These are phyloP conservation scores for Mesorhabditis spiculigera DNA, from an alignment of 2,888 invertebrate genomes.

Conservation along the genomic window DNA sequence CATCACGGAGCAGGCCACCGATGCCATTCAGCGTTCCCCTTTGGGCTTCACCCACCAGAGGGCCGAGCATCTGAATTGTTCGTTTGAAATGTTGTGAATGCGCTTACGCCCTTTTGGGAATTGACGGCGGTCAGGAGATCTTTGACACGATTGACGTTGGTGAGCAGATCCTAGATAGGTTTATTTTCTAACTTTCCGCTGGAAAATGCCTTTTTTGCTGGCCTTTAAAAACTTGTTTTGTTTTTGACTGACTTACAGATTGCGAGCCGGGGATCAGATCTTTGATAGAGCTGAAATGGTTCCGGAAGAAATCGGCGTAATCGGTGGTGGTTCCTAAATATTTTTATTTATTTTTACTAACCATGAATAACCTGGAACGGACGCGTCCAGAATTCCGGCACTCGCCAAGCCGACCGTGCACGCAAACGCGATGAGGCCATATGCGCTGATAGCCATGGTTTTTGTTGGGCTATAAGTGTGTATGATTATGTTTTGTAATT, in stretches of 20 bases:
- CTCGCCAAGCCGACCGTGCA: neutral
- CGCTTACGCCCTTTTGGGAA: neutral
- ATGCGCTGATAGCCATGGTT: neutral
- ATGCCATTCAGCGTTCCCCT: conserved; percentile 39
- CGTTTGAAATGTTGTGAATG: neutral
- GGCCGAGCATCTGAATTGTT: conserved; percentile 22
- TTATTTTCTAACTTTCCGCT: neutral
- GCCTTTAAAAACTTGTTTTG: neutral
- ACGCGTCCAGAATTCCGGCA: neutral
- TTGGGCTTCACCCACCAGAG: conserved; percentile 38
- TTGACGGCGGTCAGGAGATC: conserved; percentile 38
- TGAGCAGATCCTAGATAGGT: conserved; percentile 26
- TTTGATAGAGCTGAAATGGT: conserved; percentile 32
- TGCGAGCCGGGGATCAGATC: conserved; percentile 36
- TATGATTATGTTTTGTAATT: too few relatives aligned
- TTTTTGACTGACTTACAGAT: conserved; percentile 13
- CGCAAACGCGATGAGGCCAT: neutral
- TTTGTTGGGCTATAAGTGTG: too few relatives aligned
- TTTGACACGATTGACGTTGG: conserved; percentile 38
- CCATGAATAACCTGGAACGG: neutral
- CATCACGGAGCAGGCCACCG: conserved; percentile 27
- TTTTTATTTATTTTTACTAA: neutral
- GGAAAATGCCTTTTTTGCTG: too few relatives aligned
- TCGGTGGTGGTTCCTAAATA: conserved; percentile 23
- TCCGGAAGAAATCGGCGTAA: conserved; percentile 39